phyloP scores from a whole-genome alignment of 2,113 vertebrate species.

The Climacteris rufus region DNA sequence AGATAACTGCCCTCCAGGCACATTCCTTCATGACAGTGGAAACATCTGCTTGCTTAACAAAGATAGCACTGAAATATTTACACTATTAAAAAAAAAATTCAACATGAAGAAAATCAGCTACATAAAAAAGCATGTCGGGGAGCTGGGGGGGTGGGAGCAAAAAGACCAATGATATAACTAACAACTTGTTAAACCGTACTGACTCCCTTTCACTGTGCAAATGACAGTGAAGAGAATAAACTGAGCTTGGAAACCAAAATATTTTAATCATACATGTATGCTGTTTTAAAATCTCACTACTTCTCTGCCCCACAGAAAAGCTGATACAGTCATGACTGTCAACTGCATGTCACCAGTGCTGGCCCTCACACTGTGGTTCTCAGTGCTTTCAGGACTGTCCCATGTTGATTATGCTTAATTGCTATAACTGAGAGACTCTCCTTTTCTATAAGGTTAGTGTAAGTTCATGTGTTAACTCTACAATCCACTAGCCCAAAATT shows the following conservation, averaged over 20 bases:
- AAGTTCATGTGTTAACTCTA: background rate
- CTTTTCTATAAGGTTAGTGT: background rate
- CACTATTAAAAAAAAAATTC: background rate
- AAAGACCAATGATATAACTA: background rate
- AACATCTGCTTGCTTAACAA: background rate
- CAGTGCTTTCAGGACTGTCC: background rate
- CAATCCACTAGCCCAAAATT: background rate
- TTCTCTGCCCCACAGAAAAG: background rate
- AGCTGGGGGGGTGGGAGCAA: fast-evolving
- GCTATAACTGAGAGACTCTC: fast-evolving
- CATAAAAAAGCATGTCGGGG: background rate
- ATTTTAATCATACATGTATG: background rate
- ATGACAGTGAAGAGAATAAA: background rate
- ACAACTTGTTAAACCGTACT: background rate
- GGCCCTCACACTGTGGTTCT: background rate
- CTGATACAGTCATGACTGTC: background rate
- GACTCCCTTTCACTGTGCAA: background rate
- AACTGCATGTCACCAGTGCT: background rate
- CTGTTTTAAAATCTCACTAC: background rate
- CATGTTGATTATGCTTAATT: background rate
- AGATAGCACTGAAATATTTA: background rate
- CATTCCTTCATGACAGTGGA: background rate
- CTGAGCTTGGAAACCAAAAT: background rate
- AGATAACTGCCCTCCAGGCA: background rate
- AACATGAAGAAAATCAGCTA: background rate